Evolutionary conservation across 2,113 vertebrate genomes (phyloP), one percentile per base, ranked within the genome.

Genomic region (Telmatochromis sp.): DNA sequence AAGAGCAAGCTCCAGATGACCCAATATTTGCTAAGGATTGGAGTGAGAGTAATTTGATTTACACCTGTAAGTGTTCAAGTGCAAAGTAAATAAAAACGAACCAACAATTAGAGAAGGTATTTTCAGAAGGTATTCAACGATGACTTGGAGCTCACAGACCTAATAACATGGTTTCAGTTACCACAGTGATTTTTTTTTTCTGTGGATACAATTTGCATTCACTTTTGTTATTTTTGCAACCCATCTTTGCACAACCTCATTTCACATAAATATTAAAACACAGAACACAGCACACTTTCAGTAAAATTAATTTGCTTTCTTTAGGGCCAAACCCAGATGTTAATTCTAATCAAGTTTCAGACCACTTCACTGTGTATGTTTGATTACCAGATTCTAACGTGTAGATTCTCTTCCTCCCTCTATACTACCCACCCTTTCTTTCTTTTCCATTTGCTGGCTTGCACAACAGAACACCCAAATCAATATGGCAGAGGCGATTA

Each of bases 401-500:
- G 58, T 53, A 49, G 40, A 4, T 89, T 80, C 84, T 49, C 45
- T 37, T 60, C 45, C n/a, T 23, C 53, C 45, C 28, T 45, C 4
- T 73, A 14, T 23, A 42, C n/a, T 42, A 42, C 65, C 65, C 65
- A 35, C 26, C 53, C 37, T 49, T 19, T 81, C 85, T 57, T 21
- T 14, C 9, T 45, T 11, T 81, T 90, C 88, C 92, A 86, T 87
- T 87, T 79, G 87, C 88, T 80, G 86, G 87, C 86, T 92, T 86
- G 86, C 83, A 91, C 93, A 93, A 87, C 91, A 90, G 83, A 93
- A 85, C 88, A 89, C 84, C 65, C 87, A 84, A 93, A 95, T 95
- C 94, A 93, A 95, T 95, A 91, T 89, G 94, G 91, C 87, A 33
- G 54, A 78, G 89, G 87, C 91, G 91, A 95, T 95, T 93, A 95